Conservation (phyloP, 2,797 vertebrate genomes). For the Amniataba percoides region DNA sequence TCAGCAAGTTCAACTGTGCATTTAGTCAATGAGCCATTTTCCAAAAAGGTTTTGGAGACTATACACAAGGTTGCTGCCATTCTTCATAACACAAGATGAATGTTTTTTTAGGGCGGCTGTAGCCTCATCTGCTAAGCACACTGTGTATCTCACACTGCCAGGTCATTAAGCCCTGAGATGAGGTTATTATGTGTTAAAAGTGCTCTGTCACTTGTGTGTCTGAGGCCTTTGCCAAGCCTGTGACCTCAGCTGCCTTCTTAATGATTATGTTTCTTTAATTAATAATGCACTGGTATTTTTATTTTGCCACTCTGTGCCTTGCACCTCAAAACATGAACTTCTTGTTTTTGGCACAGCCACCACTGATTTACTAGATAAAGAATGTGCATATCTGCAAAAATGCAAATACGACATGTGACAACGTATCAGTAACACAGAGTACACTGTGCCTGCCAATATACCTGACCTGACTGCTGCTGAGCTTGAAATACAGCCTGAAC, state of each 20-base stretch:
- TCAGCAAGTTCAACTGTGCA: constrained; percentile 71
- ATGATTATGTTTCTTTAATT: constrained; percentile 50
- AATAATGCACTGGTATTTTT: constrained; percentile 30
- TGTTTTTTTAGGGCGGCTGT: constrained; percentile 62
- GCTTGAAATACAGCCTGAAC: constrained; percentile 14
- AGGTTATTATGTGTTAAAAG: constrained; percentile 74
- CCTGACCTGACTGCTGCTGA: not conserved
- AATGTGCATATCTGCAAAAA: not conserved
- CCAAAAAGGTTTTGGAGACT: constrained; percentile 53
- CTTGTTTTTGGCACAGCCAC: not conserved
- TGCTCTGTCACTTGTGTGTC: constrained; percentile 66
- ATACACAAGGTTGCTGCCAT: constrained; percentile 43
- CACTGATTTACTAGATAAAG: not conserved
- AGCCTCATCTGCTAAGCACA: constrained; percentile 59
- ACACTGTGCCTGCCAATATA: not conserved
- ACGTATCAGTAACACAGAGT: not conserved
- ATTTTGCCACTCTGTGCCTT: constrained; percentile 11
- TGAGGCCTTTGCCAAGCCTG: constrained; percentile 51
- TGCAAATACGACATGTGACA: not conserved
- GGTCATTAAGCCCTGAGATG: constrained; percentile 68
- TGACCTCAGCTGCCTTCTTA: constrained; percentile 51
- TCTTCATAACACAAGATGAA: constrained; percentile 63
- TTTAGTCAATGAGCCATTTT: constrained; percentile 67
- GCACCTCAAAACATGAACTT: not conserved
- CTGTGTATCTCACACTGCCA: constrained; percentile 57